These are phyloP conservation scores for Caranx melampygus DNA, from an alignment of 2,113 vertebrate species.

Conservation along the genomic window DNA sequence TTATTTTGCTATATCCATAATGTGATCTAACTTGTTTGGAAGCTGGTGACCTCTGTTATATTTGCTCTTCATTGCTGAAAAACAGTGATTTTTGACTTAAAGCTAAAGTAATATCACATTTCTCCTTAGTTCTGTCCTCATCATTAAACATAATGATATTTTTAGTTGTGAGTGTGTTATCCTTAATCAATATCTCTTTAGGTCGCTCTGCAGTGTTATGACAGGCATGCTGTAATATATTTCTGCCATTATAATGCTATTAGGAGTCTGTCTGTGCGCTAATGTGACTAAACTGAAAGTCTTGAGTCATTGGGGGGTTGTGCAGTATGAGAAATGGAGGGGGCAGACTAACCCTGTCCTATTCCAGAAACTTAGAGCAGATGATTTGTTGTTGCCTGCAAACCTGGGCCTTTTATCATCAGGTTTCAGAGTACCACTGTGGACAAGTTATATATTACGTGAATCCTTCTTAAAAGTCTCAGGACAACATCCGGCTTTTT, in stretches of 20 bases:
- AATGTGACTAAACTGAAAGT: not conserved
- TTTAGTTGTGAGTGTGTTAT: slow-evolving; percentile 10
- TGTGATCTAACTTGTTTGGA: too few species aligned
- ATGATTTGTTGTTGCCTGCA: slow-evolving; percentile 5
- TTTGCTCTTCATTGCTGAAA: not conserved
- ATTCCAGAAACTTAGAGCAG: not conserved
- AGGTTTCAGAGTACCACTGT: not conserved
- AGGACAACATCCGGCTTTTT: too few species aligned
- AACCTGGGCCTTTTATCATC: slow-evolving; percentile 11
- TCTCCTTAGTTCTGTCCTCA: not conserved
- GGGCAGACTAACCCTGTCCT: not conserved
- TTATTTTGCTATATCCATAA: not conserved
- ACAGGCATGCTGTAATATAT: slow-evolving; percentile 34
- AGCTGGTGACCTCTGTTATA: too few species aligned
- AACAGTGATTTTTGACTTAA: not conserved
- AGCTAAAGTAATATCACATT: not conserved
- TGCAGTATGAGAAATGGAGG: not conserved
- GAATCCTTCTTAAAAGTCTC: slow-evolving; percentile 3
- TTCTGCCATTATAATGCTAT: slow-evolving; percentile 39
- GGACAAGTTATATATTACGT: not conserved
- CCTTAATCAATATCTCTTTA: slow-evolving; percentile 38
- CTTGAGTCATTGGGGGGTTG: not conserved
- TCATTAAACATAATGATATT: slow-evolving; percentile 21
- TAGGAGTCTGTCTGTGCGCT: slow-evolving; percentile 11
- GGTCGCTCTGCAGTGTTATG: slow-evolving; percentile 6